These are phyloP conservation scores for Rhineura floridana DNA, from an alignment of 2,113 vertebrate genomes.

Conservation along the genomic window DNA sequence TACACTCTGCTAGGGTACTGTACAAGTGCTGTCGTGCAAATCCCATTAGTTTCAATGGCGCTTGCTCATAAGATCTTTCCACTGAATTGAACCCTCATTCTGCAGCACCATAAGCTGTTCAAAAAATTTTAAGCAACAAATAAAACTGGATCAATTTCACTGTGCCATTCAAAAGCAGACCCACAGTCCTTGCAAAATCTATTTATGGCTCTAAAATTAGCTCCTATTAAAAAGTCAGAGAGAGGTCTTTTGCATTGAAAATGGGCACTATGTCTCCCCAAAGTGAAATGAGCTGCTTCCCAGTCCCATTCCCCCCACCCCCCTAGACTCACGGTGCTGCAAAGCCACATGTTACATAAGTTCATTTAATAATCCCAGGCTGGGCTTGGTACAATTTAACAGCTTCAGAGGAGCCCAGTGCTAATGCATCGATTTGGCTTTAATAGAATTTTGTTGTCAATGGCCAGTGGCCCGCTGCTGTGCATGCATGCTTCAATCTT, in stretches of 20 bases:
- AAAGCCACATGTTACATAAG: slow-evolving; percentile 40
- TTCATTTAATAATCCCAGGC: slow-evolving; percentile 55
- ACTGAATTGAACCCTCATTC: no score
- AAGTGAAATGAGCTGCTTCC: neutral
- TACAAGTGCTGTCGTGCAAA: neutral
- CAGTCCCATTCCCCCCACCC: rapidly evolving
- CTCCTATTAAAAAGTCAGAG: neutral
- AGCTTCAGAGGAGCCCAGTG: slow-evolving; percentile 64
- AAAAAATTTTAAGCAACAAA: neutral
- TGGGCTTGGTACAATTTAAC: slow-evolving; percentile 60
- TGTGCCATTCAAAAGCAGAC: neutral
- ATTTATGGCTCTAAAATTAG: slow-evolving; percentile 28
- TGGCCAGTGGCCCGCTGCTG: slow-evolving; percentile 65
- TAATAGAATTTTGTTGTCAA: slow-evolving; percentile 75
- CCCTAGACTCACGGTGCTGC: neutral
- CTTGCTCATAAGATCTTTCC: neutral
- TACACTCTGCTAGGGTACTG: no score
- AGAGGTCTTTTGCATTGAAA: neutral
- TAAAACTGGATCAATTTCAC: neutral
- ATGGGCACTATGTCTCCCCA: rapidly evolving
- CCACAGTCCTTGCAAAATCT: neutral
- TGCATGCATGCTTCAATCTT: slow-evolving; percentile 73
- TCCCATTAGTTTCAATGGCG: neutral
- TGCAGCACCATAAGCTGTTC: neutral
- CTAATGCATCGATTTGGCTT: slow-evolving; percentile 74